Conservation (phyloP, 37 sponge, comb jelly and placozoan genomes). For the Geodia barretti region DNA sequence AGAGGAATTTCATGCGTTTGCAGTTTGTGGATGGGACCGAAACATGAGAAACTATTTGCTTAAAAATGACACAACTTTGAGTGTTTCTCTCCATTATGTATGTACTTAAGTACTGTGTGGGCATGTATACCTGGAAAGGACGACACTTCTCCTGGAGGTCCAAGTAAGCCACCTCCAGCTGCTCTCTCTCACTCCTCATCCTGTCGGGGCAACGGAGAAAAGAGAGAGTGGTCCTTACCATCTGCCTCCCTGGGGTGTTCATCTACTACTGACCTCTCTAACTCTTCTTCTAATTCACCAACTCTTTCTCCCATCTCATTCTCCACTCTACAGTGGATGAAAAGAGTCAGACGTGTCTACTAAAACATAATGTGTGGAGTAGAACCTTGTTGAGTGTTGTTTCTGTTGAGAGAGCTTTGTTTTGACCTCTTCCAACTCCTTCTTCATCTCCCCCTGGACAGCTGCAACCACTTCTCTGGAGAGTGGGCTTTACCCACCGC, state of each 20-base stretch:
- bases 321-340: neutral
- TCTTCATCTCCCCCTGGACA: neutral
- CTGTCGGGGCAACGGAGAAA: too few relatives aligned
- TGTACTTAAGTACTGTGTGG: neutral
- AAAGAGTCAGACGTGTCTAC: too few relatives aligned
- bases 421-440: neutral
- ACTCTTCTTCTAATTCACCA: slow-evolving; percentile 32
- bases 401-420: neutral
- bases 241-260: neutral
- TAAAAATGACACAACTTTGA: too few relatives aligned
- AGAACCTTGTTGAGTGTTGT: neutral
- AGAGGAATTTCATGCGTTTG: too few relatives aligned
- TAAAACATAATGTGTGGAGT: too few relatives aligned
- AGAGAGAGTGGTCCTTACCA: neutral
- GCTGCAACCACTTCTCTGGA: neutral
- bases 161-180: slow-evolving; percentile 24
- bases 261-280: slow-evolving; percentile 19
- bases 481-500: too few relatives aligned
- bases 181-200: slow-evolving; percentile 29
- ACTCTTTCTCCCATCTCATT: neutral
- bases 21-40: too few relatives aligned
- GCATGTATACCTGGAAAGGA: slow-evolving; percentile 36
- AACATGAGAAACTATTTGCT: too few relatives aligned
- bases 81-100: too few relatives aligned
- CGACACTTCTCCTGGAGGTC: slow-evolving; percentile 46